Evolutionary conservation across 2,888 invertebrate species (phyloP).

Genomic region (Hirtodrosophila alboralis): DNA sequence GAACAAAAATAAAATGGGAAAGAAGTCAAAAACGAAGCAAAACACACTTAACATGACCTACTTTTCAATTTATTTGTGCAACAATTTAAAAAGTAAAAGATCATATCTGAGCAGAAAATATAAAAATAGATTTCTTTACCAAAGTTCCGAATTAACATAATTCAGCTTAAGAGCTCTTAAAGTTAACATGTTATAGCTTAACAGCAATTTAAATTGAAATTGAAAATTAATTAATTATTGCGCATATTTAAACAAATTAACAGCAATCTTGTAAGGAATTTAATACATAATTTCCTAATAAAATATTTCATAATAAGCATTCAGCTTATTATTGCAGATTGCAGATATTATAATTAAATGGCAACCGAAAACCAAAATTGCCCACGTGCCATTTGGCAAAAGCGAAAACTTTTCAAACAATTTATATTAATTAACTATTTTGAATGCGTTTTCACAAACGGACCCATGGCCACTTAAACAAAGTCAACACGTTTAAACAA

Average conservation of each 20-base stretch:
- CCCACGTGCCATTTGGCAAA: constrained; percentile 16
- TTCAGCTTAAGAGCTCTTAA: constrained; percentile 1
- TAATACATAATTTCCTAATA: no score
- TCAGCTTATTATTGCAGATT: no score
- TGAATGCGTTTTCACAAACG: constrained; percentile 49
- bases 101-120: neutral
- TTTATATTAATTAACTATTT: constrained; percentile 71
- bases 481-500: constrained; percentile 58
- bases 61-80: neutral
- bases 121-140: neutral
- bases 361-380: constrained; percentile 5
- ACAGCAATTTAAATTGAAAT: neutral
- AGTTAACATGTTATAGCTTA: neutral
- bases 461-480: constrained; percentile 60
- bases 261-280: no score
- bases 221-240: no score
- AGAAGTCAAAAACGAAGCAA: neutral
- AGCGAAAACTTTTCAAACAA: constrained; percentile 27
- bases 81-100: neutral
- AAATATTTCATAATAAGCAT: no score
- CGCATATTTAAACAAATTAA: no score
- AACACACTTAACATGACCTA: constrained; percentile 25
- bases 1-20: constrained; percentile 9
- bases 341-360: constrained; percentile 3
- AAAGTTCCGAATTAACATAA: neutral